Base-by-base conservation (phyloP, 37 sponge, comb jelly and placozoan species). In the Mnemiopsis leidyi region DNA sequence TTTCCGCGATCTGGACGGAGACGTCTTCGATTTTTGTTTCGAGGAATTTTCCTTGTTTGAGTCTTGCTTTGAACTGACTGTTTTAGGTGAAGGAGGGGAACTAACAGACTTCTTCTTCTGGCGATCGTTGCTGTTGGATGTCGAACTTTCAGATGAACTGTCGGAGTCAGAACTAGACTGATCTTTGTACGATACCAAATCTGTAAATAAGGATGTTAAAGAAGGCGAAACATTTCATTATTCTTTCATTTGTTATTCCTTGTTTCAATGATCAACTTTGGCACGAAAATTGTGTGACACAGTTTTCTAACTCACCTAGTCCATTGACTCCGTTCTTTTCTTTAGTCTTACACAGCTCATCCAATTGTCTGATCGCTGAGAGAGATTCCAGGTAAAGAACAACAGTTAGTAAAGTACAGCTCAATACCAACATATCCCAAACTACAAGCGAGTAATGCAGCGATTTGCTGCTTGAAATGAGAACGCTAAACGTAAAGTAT, bases 261-360 rank as follows among this genome's bases (percentile, higher is more conserved):
- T n/a, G n/a, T n/a, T n/a, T n/a, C n/a, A n/a, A n/a, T n/a, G n/a
- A n/a, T n/a, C n/a, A n/a, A n/a, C n/a, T n/a, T n/a, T n/a, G n/a
- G n/a, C n/a, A n/a, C n/a, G n/a, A n/a, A n/a, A n/a, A n/a, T n/a
- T n/a, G n/a, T n/a, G n/a, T n/a, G n/a, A n/a, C n/a, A n/a, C n/a
- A n/a, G n/a, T n/a, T n/a, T n/a, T n/a, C n/a, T n/a, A n/a, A 13
- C 61, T 48, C 61, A 77, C 79, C 79, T 77, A 77, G 33, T 16
- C 35, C 79, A 34, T 35, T 36, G 29, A 1, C 24, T 39, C 36
- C 90, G 2, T 40, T 21, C 0, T 35, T 40, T 33, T n/a, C 90
- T 26, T 85, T 85, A 13, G 23, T 38, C 90, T 85, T 85, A 21
- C 90, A 85, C 90, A 85, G 29, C 2, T 85, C 90, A 85, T 85